Evolutionary conservation across 2,113 vertebrate genomes (phyloP), one percentile per base, ranked within the genome.

Genomic region (Felis catus): DNA sequence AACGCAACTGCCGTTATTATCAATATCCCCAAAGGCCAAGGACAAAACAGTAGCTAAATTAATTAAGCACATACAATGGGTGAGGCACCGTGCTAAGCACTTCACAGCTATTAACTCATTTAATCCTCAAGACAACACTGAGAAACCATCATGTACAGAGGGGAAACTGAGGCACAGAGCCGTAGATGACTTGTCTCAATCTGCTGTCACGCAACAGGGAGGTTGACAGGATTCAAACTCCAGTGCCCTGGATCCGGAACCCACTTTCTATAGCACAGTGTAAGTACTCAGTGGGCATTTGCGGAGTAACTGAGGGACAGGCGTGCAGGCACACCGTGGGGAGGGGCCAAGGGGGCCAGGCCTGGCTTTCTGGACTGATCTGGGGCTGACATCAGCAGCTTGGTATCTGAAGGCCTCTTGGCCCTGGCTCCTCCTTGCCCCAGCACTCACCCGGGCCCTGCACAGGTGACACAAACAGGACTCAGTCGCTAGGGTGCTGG

Each of bases 291-390:
- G 8, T 13, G 45, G 79, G 27, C 1, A 0, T 68, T 48, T 63
- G 11, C 12, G 29, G 82, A 81, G 41, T 36, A 14, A 15, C 5
- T 8, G 76, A 63, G n/a, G 29, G 51, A 66, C 48, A 0, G 0
- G 7, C 16, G 6, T 2, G 13, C 0, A 63, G 45, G 10, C 45
- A 12, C 33, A 5, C 0, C 0, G 0, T 1, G 23, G 33, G 51
- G 55, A 55, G 53, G 36, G 33, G 48, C 8, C 4, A 1, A 31
- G 27, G 39, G 33, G 10, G 31, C 45, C 29, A 19, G 63, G 36
- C 11, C 51, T 66, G 36, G 73, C 12, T 39, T 93, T 91, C 82
- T 36, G 12, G 41, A 66, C 78, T 51, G 45, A 74, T 66, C 29
- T 80, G 82, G 79, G 92, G 39, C 55, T 96, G 73, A 79, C 66